Percentiles rank a stretch among this genome's conserved stretches.
These are phyloP conservation scores for Tetrapedia diversipes DNA, from an alignment of 2,888 invertebrate species.

Conservation along the genomic window DNA sequence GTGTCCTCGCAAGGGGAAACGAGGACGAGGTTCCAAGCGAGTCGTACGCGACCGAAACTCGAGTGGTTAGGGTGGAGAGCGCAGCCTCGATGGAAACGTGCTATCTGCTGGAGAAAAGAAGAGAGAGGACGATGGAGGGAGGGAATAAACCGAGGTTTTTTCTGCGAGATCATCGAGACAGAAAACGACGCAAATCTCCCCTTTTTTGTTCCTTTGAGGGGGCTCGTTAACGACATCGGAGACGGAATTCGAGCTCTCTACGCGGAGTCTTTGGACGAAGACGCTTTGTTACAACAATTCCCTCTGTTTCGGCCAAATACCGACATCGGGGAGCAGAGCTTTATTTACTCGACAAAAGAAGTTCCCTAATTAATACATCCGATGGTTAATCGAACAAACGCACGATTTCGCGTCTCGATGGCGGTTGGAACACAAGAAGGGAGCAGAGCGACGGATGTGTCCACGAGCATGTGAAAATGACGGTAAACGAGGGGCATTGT, in stretches of 20 bases:
- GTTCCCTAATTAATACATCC: not conserved
- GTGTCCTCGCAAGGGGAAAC: conserved; percentile 11
- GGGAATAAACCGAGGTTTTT: conserved; percentile 17
- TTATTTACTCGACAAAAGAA: too few species aligned
- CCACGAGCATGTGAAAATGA: conserved; percentile 6
- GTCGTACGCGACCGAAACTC: conserved; percentile 1
- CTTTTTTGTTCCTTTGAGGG: not conserved
- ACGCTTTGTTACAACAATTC: not conserved
- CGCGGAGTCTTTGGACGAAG: not conserved
- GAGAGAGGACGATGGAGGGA: too few species aligned
- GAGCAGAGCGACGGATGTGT: conserved; percentile 6
- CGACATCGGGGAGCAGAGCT: too few species aligned
- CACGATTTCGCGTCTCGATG: not conserved
- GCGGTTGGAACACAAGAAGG: too few species aligned
- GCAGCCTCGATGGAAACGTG: not conserved
- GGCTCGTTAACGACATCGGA: conserved; percentile 10
- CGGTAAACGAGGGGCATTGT: not conserved
- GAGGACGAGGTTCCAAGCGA: conserved; percentile 6
- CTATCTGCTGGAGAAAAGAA: too few species aligned
- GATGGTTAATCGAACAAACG: not conserved
- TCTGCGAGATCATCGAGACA: not conserved
- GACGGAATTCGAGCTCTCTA: not conserved
- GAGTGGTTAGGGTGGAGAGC: not conserved
- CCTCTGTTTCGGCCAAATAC: not conserved
- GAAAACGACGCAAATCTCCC: conserved; percentile 14